Base-by-base conservation (phyloP, 2,888 invertebrate species). In the Himalopsyche japonica region DNA sequence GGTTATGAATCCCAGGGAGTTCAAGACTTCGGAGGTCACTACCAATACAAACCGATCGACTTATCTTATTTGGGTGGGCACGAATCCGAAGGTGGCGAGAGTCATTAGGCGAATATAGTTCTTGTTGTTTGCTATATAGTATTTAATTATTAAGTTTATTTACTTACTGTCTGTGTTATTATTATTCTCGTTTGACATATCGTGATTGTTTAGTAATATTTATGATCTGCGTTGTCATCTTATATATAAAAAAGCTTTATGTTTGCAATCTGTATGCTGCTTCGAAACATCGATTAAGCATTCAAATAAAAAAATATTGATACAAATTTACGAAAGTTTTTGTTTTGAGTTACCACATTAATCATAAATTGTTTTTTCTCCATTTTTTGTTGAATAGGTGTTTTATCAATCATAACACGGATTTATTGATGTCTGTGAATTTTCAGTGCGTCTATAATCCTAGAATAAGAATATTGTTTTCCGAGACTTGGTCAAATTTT, bases 11-110 rank as follows among this genome's bases (percentile, higher is more conserved):
- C 76, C 5, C 27, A 81, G n/a, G 76, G 76, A 18, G 15, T 32
- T 48, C 47, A 91, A 85, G 87, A 88, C 18, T 90, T 90, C n/a
- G 80, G 48, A 24, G 91, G 89, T 37, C 89, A 90, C 70, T 90
- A 90, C 88, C 86, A 87, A 43, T 90, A 88, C 87, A 84, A 84
- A 76, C 88, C 89, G 27, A 90, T 90, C 48, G 90, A 90, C 47
- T 88, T 88, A 6, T 90, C 91, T 43, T 89, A 89, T 70, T 88
- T 90, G 47, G 89, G 89, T n/a, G 83, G 76, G 34, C 90, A 89
- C 3, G 82, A 84, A 64, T 30, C 77, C 32, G 89, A 90, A 86
- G 90, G 90, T 86, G 91, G 89, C 30, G 91, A 91, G 27, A 87
- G 70, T 90, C 20, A 76, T 32, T 76, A 64, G 24, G n/a, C 47